Conservation (phyloP, 2,888 invertebrate species). For the Hypolimnas misippus region DNA sequence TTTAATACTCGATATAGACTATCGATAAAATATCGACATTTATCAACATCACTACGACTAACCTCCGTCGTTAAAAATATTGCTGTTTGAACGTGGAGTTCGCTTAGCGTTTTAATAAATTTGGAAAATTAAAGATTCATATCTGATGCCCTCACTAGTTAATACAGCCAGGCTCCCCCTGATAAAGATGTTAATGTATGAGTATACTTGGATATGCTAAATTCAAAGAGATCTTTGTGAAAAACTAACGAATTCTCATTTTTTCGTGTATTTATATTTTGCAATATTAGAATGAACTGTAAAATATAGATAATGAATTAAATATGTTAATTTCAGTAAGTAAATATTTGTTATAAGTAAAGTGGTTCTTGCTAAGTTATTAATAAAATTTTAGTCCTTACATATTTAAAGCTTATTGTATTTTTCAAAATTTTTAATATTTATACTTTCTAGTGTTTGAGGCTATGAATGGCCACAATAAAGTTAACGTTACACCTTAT, state of each 20-base stretch:
- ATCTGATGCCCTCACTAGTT: constrained; percentile 76
- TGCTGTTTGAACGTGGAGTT: constrained; percentile 81
- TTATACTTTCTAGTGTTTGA: no score
- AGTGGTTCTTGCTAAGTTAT: no score
- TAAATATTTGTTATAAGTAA: no score
- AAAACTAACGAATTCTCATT: constrained; percentile 34
- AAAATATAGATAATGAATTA: no score
- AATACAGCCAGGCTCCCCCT: constrained; percentile 54
- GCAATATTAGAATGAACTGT: no score
- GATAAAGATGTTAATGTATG: constrained; percentile 51
- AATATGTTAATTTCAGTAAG: no score
- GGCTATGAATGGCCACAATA: no score
- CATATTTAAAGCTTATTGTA: no score
- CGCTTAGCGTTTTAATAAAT: constrained; percentile 84
- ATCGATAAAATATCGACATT: constrained; percentile 36
- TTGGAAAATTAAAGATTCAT: constrained; percentile 84
- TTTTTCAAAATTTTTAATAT: no score
- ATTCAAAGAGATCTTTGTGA: constrained; percentile 34
- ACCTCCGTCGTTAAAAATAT: constrained; percentile 81
- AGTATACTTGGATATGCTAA: constrained; percentile 37
- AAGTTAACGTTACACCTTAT: no score
- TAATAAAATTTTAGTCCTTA: no score
- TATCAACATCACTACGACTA: constrained; percentile 60
- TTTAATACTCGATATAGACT: neutral
- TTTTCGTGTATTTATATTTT: no score